Evolutionary conservation across 2,113 vertebrate species (phyloP).

Genomic region (Phyllostomus discolor): DNA sequence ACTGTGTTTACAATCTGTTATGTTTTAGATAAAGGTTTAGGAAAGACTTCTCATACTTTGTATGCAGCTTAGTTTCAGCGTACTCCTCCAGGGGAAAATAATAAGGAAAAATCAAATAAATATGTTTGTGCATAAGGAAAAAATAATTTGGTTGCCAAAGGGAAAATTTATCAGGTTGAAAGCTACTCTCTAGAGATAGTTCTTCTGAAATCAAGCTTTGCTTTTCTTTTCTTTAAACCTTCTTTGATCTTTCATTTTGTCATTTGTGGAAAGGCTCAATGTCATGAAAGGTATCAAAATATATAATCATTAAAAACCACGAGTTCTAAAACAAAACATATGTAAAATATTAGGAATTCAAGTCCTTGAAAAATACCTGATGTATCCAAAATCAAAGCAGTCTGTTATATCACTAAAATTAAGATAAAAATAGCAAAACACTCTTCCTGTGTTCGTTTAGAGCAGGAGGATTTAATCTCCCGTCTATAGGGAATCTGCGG

Average conservation of each 20-base stretch:
- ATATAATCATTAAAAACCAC: conserved; percentile 32
- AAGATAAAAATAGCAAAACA: conserved; percentile 41
- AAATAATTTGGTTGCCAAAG: conserved; percentile 73
- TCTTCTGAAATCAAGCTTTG: conserved; percentile 66
- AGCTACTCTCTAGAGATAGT: conserved; percentile 59
- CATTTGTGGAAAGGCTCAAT: conserved; percentile 37
- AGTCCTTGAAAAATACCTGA: conserved; percentile 3
- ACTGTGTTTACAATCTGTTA: conserved; percentile 59
- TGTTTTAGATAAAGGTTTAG: conserved; percentile 56
- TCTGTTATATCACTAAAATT: conserved; percentile 31
- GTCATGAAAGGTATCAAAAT: conserved; percentile 27
- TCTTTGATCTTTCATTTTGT: conserved; percentile 69
- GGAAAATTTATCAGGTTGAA: conserved; percentile 73
- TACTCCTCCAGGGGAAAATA: conserved; percentile 63
- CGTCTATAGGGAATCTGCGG: background rate
- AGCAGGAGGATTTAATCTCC: background rate
- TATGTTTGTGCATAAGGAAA: conserved; percentile 65
- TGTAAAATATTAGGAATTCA: conserved; percentile 44
- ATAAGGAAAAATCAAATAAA: conserved; percentile 69
- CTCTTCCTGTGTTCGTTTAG: background rate
- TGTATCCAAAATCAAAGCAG: conserved; percentile 41
- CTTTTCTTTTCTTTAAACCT: conserved; percentile 39
- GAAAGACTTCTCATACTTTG: conserved; percentile 61
- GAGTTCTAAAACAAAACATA: conserved; percentile 52
- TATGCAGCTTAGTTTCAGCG: conserved; percentile 14